phyloP scores from a whole-genome alignment of 2,113 vertebrate species.

The Melanerpes aurifrons region DNA sequence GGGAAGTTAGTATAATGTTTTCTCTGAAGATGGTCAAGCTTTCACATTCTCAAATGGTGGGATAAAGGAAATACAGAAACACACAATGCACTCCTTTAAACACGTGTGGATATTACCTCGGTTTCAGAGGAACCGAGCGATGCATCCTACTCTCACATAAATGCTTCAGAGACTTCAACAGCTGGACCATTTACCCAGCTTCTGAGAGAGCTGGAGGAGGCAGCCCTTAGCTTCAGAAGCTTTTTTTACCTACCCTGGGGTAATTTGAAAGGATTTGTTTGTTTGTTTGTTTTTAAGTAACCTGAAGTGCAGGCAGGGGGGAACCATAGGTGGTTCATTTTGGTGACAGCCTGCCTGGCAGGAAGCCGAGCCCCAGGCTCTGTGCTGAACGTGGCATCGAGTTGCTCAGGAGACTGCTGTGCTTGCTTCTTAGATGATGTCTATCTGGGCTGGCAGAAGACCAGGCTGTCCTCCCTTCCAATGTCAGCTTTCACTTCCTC shows the following conservation, averaged over 20 bases:
- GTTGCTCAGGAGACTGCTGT: neutral
- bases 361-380: rapidly evolving
- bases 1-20: rapidly evolving
- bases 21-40: neutral
- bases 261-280: neutral
- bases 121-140: neutral
- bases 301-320: neutral
- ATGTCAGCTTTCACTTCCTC: neutral
- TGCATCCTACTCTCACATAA: neutral
- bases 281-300: neutral
- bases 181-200: rapidly evolving
- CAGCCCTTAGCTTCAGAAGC: rapidly evolving
- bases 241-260: neutral
- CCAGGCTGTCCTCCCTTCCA: neutral
- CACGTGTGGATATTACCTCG: rapidly evolving
- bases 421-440: neutral
- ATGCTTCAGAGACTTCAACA: neutral
- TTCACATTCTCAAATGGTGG: neutral
- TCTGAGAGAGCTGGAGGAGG: neutral
- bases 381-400: rapidly evolving
- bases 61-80: neutral
- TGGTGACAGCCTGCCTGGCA: neutral
- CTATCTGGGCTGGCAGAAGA: neutral
- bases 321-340: neutral
- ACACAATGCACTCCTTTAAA: neutral